These are phyloP conservation scores for Taphrorychus bicolor DNA, from an alignment of 2,888 invertebrate genomes.

Conservation along the genomic window DNA sequence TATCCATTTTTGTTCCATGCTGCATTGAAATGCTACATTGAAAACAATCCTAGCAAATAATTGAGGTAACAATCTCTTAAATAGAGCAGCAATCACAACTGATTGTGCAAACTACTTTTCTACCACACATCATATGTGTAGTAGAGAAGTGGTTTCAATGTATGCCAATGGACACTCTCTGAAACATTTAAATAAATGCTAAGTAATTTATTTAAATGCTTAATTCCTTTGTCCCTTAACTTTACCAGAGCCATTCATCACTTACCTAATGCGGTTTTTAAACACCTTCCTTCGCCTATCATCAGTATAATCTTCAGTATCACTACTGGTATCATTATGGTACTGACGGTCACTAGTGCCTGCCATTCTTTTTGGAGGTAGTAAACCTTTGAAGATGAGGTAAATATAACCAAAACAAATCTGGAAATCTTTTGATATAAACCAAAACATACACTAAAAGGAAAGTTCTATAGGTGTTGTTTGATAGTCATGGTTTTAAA, in stretches of 20 bases:
- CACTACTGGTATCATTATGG: conserved; percentile 76
- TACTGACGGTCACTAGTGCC: conserved; percentile 57
- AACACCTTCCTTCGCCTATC: conserved; percentile 68
- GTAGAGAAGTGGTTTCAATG: no score
- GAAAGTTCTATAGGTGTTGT: no score
- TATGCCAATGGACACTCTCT: no score
- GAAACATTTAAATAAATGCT: background rate
- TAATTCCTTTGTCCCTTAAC: no score
- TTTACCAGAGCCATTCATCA: background rate
- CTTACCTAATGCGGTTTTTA: conserved; percentile 74
- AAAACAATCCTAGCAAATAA: no score
- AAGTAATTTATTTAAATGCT: conserved; percentile 7
- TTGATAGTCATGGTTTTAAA: no score
- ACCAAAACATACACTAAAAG: conserved; percentile 60
- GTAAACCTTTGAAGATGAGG: conserved; percentile 56
- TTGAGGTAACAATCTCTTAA: no score
- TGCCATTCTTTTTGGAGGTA: conserved; percentile 57
- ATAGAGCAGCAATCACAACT: no score
- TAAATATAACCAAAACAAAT: conserved; percentile 55
- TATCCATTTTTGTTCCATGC: no score
- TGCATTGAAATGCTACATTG: no score
- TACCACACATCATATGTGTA: no score
- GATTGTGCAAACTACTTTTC: no score
- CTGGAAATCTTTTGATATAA: conserved; percentile 54
- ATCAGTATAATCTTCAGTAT: conserved; percentile 85